phyloP scores from a whole-genome alignment of 2,888 invertebrate species.

The Plagiodera versicolora region DNA sequence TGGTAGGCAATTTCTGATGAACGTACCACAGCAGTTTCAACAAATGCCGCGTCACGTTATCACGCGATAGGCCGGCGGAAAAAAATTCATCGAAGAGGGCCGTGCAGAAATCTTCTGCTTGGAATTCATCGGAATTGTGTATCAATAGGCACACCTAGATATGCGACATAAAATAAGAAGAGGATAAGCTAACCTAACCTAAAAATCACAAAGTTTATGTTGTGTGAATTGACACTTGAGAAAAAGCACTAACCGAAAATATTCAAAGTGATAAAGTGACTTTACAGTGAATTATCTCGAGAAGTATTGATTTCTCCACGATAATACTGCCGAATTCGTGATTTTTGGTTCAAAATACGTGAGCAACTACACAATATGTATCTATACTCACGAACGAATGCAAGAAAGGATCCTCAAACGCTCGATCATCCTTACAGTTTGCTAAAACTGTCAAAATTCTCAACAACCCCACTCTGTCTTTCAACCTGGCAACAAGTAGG shows the following conservation, averaged over 20 bases:
- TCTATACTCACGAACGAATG: conserved; percentile 79
- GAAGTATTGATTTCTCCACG: too few species aligned
- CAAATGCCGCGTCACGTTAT: conserved; percentile 90
- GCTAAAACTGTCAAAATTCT: conserved; percentile 88
- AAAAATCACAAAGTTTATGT: too few species aligned
- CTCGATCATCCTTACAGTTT: conserved; percentile 87
- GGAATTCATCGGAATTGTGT: conserved; percentile 89
- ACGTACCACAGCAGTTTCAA: conserved; percentile 90
- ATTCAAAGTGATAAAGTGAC: too few species aligned
- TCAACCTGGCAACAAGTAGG: conserved; percentile 79
- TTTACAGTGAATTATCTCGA: too few species aligned
- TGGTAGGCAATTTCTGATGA: conserved; percentile 79
- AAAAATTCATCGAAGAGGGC: conserved; percentile 95
- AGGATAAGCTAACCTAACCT: neutral
- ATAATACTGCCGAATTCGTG: too few species aligned
- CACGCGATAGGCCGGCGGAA: conserved; percentile 83
- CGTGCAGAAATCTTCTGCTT: conserved; percentile 92
- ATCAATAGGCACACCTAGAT: conserved; percentile 73
- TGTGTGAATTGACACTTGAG: too few species aligned
- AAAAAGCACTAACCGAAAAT: too few species aligned
- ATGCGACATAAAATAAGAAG: conserved; percentile 9
- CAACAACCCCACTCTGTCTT: conserved; percentile 79
- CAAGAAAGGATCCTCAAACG: conserved; percentile 93
- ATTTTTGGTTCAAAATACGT: too few species aligned
- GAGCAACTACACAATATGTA: too few species aligned